A percentile compares a stretch with the other conserved stretches of the same genome.
These are phyloP conservation scores for Eubasilissa regina DNA, from an alignment of 1,140 invertebrate genomes.

Conservation along the genomic window DNA sequence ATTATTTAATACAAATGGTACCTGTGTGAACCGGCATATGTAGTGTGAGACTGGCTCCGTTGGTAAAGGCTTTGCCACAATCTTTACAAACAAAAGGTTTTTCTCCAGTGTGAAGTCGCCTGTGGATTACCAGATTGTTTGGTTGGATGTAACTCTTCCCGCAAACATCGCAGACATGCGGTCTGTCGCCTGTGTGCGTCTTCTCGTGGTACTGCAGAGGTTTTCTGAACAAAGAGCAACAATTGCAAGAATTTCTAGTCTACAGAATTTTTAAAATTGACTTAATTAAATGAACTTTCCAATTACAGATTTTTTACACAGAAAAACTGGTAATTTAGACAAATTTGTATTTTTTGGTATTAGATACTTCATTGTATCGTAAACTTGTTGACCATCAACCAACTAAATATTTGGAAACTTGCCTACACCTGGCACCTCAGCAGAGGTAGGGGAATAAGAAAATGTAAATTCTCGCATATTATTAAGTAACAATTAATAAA, in stretches of 20 bases:
- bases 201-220: slow-evolving; percentile 57
- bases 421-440: no score
- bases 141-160: slow-evolving; percentile 56
- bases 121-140: slow-evolving; percentile 68
- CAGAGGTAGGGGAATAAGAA: no score
- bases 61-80: slow-evolving; percentile 57
- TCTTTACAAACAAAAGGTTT: slow-evolving; percentile 57
- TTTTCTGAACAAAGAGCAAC: slow-evolving; percentile 41
- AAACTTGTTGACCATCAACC: not conserved
- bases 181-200: slow-evolving; percentile 55
- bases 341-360: not conserved
- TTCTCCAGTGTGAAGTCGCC: slow-evolving; percentile 72
- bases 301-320: no score
- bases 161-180: slow-evolving; percentile 54
- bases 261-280: no score
- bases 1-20: slow-evolving; percentile 17
- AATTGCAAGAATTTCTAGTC: no score
- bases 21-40: slow-evolving; percentile 58
- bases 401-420: no score
- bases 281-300: no score
- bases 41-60: slow-evolving; percentile 50
- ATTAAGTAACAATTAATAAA: no score
- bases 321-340: no score
- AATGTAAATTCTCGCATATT: no score
- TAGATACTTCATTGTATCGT: not conserved